Percentiles rank a stretch among this genome's conserved stretches.
Conservation (phyloP, 1,140 invertebrate genomes). For the Drosophila malerkotliana region DNA sequence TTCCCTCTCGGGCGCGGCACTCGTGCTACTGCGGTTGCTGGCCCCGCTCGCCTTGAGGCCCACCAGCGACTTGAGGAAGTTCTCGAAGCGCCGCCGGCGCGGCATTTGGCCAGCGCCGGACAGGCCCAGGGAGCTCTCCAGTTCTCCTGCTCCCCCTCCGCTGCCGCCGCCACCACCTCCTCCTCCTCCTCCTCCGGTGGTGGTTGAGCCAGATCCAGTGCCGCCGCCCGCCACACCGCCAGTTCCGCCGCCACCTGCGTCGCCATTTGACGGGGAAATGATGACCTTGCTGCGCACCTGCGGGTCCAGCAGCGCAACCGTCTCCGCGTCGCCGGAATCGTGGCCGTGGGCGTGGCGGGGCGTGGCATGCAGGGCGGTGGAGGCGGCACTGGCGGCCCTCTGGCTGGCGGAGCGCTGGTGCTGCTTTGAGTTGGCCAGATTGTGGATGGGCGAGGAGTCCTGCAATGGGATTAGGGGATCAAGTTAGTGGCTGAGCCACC, state of each 20-base stretch:
- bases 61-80: constrained; percentile 81
- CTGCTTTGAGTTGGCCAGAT: constrained; percentile 84
- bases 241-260: constrained; percentile 23
- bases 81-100: constrained; percentile 75
- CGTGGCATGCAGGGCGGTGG: constrained; percentile 63
- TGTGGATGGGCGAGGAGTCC: constrained; percentile 83
- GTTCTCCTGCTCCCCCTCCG: constrained; percentile 33
- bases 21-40: constrained; percentile 6
- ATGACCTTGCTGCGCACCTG: constrained; percentile 79
- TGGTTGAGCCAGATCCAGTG: constrained; percentile 7
- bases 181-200: constrained; percentile 5
- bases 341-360: constrained; percentile 48
- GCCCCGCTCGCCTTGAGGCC: constrained; percentile 67
- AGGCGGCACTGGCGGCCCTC: constrained; percentile 59
- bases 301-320: constrained; percentile 78
- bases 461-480: constrained; percentile 10
- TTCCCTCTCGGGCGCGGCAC: constrained; percentile 6
- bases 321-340: constrained; percentile 73
- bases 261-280: constrained; percentile 61
- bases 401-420: constrained; percentile 76
- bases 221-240: constrained; percentile 1
- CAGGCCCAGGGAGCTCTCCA: constrained; percentile 70
- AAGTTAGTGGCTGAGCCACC: not conserved
- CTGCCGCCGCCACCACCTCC: constrained; percentile 3
- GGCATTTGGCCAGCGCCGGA: constrained; percentile 63